Evolutionary conservation across 2,797 vertebrate genomes (phyloP).

Genomic region (Parauchenoglanis punctatus): DNA sequence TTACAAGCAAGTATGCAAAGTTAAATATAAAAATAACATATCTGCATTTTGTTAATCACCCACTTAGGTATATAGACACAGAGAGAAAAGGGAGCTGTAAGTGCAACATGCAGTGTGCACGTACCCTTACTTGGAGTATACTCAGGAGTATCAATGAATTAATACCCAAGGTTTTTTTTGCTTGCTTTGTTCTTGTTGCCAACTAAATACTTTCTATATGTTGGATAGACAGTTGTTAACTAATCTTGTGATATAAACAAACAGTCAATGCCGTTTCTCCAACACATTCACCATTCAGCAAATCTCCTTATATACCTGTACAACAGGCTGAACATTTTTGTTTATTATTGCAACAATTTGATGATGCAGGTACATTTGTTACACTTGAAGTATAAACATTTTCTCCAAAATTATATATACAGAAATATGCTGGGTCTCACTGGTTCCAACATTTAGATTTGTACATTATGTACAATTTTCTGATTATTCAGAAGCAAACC

Average conservation of each 20-base stretch:
- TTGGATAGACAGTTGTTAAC: not conserved
- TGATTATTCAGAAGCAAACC: conserved; percentile 50
- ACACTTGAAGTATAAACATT: conserved; percentile 79
- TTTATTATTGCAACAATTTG: conserved; percentile 76
- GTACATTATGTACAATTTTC: conserved; percentile 80
- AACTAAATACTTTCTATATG: not conserved
- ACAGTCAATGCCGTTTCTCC: not conserved
- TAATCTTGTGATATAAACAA: not conserved
- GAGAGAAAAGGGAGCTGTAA: not conserved
- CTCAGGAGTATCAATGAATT: not conserved
- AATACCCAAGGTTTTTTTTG: not conserved
- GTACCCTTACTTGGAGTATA: not conserved
- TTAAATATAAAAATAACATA: not conserved
- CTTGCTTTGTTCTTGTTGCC: not conserved
- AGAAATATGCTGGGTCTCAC: conserved; percentile 68
- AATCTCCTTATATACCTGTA: conserved; percentile 37
- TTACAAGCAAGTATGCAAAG: not conserved
- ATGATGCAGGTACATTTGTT: conserved; percentile 66
- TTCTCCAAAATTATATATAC: conserved; percentile 58
- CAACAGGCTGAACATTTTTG: conserved; percentile 74
- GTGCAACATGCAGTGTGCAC: not conserved
- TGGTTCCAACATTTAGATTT: conserved; percentile 72
- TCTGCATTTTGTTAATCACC: not conserved
- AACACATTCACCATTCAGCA: not conserved
- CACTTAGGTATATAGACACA: not conserved